Evolutionary conservation across 2,888 invertebrate species (phyloP).

Genomic region (Dorcus hopei): DNA sequence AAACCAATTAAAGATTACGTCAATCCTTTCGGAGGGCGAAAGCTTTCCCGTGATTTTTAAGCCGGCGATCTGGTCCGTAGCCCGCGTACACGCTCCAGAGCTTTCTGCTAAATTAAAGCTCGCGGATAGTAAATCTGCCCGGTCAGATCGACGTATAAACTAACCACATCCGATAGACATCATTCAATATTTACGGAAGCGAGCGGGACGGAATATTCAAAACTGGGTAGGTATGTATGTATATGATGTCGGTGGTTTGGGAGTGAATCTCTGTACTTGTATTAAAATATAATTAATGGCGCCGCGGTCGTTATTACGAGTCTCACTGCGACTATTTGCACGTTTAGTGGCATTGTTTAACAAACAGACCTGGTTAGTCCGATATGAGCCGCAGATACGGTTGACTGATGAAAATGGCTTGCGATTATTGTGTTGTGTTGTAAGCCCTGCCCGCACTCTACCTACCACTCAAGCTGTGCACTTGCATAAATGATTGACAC

Average conservation of each 20-base stretch:
- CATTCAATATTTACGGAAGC: slow-evolving; percentile 19
- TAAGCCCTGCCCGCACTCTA: too few species aligned
- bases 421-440: slow-evolving; percentile 1
- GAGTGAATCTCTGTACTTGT: slow-evolving; percentile 11
- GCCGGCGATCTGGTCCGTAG: slow-evolving; percentile 11
- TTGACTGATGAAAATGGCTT: slow-evolving; percentile 12
- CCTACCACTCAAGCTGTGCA: background rate
- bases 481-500: background rate
- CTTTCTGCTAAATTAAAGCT: slow-evolving; percentile 21
- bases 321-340: slow-evolving; percentile 12
- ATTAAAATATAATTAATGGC: slow-evolving; percentile 18
- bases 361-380: slow-evolving; percentile 12
- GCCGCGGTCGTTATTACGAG: background rate
- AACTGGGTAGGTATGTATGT: background rate
- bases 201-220: background rate
- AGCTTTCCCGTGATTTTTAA: background rate
- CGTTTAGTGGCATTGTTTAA: slow-evolving; percentile 11
- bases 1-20: too few species aligned
- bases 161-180: slow-evolving; percentile 16
- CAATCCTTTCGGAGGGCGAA: too few species aligned
- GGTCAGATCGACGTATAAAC: slow-evolving; percentile 14
- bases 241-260: background rate
- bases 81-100: slow-evolving; percentile 6
- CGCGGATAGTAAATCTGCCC: slow-evolving; percentile 3
- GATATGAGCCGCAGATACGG: slow-evolving; percentile 4